A percentile compares a stretch with the other conserved stretches of the same genome.
phyloP scores from a whole-genome alignment of 2,797 vertebrate genomes.

The Cyclopterus lumpus region DNA sequence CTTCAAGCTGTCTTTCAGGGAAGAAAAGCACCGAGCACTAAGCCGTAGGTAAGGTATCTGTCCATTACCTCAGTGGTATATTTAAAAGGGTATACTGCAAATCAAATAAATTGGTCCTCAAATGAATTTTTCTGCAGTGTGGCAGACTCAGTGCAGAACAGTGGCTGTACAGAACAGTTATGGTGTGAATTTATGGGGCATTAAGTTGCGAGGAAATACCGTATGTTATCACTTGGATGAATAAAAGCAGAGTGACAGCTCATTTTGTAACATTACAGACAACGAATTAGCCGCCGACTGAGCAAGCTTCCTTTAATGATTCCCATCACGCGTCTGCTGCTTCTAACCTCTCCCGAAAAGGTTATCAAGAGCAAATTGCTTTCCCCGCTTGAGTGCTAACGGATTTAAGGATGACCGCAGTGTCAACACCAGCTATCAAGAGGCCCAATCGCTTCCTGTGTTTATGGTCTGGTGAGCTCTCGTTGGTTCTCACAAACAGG shows the following conservation, averaged over 20 bases:
- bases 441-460: constrained; percentile 42
- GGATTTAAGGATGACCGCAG: constrained; percentile 45
- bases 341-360: constrained; percentile 42
- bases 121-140: background rate
- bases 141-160: background rate
- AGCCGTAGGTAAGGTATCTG: background rate
- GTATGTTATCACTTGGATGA: background rate
- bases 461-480: constrained; percentile 43
- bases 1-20: background rate
- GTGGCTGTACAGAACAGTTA: background rate
- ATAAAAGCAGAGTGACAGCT: constrained; percentile 6
- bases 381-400: constrained; percentile 45
- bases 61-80: background rate
- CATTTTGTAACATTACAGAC: constrained; percentile 1
- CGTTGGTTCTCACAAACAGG: constrained; percentile 15
- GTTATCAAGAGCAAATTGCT: constrained; percentile 52
- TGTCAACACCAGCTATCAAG: constrained; percentile 51
- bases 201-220: constrained; percentile 9
- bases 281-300: constrained; percentile 9
- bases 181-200: constrained; percentile 12
- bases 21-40: background rate
- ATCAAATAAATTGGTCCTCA: background rate
- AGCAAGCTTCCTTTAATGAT: constrained; percentile 25
- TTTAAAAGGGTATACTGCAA: background rate
- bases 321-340: constrained; percentile 30